Evolutionary conservation across 2,113 vertebrate genomes (phyloP).

Genomic region (Pomatorhinus ruficollis): DNA sequence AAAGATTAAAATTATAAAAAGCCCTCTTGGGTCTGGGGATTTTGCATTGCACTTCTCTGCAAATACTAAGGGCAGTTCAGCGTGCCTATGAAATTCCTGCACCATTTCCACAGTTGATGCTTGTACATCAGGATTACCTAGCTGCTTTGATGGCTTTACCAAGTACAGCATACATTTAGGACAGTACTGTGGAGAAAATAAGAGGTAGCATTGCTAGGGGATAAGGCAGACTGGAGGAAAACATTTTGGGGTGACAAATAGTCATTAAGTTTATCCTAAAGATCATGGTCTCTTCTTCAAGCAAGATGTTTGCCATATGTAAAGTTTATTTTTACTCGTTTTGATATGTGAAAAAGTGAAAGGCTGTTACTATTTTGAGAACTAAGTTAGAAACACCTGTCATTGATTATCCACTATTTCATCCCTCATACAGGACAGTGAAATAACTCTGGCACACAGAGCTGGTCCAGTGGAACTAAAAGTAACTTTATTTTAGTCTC

Average conservation of each 20-base stretch:
- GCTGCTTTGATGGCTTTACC: background rate
- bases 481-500: constrained; percentile 40
- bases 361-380: background rate
- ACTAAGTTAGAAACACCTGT: background rate
- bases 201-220: background rate
- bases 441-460: background rate
- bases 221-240: background rate
- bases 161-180: background rate
- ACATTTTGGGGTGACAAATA: background rate
- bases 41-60: background rate
- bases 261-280: background rate
- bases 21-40: background rate
- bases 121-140: background rate
- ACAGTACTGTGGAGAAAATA: background rate
- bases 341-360: background rate
- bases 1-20: background rate
- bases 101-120: background rate
- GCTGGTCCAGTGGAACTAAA: background rate
- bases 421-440: background rate
- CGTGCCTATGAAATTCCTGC: background rate
- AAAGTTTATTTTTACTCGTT: background rate
- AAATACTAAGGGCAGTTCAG: background rate
- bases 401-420: background rate
- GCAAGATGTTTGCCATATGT: background rate
- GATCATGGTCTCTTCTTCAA: background rate